phyloP scores from a whole-genome alignment of 1,140 invertebrate species.

The Doryteuthis pealeii region DNA sequence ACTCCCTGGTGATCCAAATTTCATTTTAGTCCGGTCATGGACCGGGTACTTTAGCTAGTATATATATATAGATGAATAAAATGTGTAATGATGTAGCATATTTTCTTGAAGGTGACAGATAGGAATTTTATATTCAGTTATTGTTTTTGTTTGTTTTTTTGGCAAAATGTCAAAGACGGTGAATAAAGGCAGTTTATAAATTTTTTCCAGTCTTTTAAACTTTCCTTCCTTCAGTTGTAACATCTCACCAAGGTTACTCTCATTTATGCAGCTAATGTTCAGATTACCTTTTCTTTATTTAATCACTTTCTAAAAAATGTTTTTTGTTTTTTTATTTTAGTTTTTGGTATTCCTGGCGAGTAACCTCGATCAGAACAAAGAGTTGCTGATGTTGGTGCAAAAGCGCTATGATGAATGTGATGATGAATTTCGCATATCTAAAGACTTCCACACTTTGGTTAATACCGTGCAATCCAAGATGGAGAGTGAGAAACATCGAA shows the following conservation, averaged over 20 bases:
- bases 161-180: not conserved
- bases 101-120: too few relatives aligned
- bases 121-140: too few relatives aligned
- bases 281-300: too few relatives aligned
- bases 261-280: too few relatives aligned
- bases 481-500: conserved; percentile 29
- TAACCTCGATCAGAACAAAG: conserved; percentile 30
- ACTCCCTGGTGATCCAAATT: too few relatives aligned
- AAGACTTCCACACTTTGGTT: conserved; percentile 32
- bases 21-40: too few relatives aligned
- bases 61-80: too few relatives aligned
- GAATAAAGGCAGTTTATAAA: not conserved
- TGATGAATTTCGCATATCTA: conserved; percentile 26
- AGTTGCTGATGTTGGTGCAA: conserved; percentile 35
- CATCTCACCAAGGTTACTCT: not conserved
- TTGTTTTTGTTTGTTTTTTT: too few relatives aligned
- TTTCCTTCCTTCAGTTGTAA: too few relatives aligned
- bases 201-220: not conserved
- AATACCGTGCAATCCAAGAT: conserved; percentile 31
- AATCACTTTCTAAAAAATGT: not conserved
- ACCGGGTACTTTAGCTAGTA: too few relatives aligned
- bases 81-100: too few relatives aligned
- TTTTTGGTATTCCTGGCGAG: conserved; percentile 37
- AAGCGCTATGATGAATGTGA: conserved; percentile 38
- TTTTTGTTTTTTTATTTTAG: conserved; percentile 31